A percentile compares a stretch with the other conserved stretches of the same genome.
These are phyloP conservation scores for Megaceryle alcyon DNA, from an alignment of 2,797 vertebrate genomes.

Conservation along the genomic window DNA sequence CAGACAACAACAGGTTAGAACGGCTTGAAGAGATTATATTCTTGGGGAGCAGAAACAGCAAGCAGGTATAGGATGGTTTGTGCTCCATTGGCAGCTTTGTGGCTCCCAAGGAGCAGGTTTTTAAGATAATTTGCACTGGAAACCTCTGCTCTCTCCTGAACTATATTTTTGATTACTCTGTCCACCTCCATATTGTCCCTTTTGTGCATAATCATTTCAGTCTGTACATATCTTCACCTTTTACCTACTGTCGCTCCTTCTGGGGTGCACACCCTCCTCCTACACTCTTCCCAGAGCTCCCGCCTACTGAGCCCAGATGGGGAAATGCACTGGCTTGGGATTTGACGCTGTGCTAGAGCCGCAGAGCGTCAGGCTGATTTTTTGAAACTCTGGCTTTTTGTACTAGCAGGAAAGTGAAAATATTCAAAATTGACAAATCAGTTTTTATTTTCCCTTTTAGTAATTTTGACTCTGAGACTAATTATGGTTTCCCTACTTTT, in stretches of 20 bases:
- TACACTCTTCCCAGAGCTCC: background rate
- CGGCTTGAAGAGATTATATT: background rate
- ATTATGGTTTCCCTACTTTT: background rate
- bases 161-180: background rate
- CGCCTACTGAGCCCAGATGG: background rate
- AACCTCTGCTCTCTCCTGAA: fast-evolving
- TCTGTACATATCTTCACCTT: background rate
- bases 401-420: background rate
- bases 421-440: background rate
- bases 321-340: background rate
- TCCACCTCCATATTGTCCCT: background rate
- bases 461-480: background rate
- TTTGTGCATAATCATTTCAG: background rate
- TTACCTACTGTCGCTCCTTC: background rate
- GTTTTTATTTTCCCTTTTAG: background rate
- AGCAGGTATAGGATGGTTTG: fast-evolving
- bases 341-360: fast-evolving
- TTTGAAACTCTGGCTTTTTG: background rate
- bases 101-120: background rate
- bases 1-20: background rate
- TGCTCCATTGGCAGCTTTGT: background rate
- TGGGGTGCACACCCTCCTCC: slow-evolving; percentile 49
- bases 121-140: background rate
- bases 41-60: background rate
- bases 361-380: background rate